Conservation (phyloP, 1,140 invertebrate species). For the Magallana gigas region DNA sequence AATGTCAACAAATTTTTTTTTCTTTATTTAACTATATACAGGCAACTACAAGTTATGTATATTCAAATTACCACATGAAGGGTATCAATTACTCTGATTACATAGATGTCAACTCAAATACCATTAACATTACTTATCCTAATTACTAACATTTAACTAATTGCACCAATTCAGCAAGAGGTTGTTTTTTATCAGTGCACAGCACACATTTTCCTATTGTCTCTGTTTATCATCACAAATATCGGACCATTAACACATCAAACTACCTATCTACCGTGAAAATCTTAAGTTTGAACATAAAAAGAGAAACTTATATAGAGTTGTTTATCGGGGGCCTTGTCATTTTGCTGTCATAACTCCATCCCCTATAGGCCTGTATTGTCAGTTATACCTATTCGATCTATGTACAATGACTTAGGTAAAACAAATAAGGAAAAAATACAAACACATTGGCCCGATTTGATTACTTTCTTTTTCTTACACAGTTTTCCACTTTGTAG, state of each 20-base stretch:
- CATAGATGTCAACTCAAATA: background rate
- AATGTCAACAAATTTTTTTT: too few relatives aligned
- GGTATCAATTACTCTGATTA: background rate
- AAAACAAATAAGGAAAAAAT: background rate
- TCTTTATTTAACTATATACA: too few relatives aligned
- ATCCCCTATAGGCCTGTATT: background rate
- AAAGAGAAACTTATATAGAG: background rate
- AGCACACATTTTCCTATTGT: background rate
- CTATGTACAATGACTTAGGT: background rate
- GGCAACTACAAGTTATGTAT: background rate
- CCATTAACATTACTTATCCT: background rate
- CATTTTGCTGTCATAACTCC: slow-evolving; percentile 14
- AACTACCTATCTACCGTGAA: background rate
- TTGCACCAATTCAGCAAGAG: background rate
- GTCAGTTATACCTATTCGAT: background rate
- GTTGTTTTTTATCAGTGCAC: background rate
- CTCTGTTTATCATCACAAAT: background rate
- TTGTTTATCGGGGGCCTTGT: background rate
- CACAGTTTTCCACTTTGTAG: background rate
- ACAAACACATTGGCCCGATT: background rate
- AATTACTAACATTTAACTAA: slow-evolving; percentile 26
- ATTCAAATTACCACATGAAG: background rate
- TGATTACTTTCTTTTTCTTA: background rate
- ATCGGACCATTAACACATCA: slow-evolving; percentile 18
- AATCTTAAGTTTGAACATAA: slow-evolving; percentile 30